Evolutionary conservation across 2,113 vertebrate species (phyloP), one percentile per base, ranked within the genome.

Genomic region (Leucoraja erinaceus): DNA sequence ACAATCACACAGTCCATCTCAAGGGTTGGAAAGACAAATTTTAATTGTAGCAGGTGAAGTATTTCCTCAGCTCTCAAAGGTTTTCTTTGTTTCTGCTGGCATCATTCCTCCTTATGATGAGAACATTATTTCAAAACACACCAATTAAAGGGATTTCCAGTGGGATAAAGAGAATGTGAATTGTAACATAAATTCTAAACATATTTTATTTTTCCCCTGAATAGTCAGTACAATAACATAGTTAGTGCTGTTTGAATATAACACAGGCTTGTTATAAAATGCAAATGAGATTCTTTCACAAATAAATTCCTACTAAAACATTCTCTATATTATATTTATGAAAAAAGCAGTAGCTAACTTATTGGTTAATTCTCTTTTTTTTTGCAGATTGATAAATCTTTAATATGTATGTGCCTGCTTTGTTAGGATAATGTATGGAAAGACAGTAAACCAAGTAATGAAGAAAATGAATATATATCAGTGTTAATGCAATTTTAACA

Each of bases 381-480:
- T 90, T 38, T 70, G 88, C 20, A 38, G 59, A 68, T 68, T 70
- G 88, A 22, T 38, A 22, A 22, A 14, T 70, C 8, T 33, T 90
- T 90, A 70, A 47, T 90, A 68, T 70, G 25, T 70, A 38, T 70
- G 18, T 10, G 38, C 18, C 31, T 90, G 88, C 33, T 68, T 33
- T 7, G 18, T 47, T 16, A 31, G 18, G 33, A 90, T 18, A 90
- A 9, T 3, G 18, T 18, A 38, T 14, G 31, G 66, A 22, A 90
- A 70, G n/a, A 20, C 31, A 90, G 66, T 90, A 70, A 90, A 90
- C 84, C 20, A 11, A 16, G 12, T 59, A 88, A n/a, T 66, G 11
- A 70, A 66, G 16, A 86, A 90, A 68, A 90, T 38, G 31, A 84
- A 68, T 66, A 38, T 33, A 90, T 38, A 90, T 90, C 86, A 68